A percentile compares a stretch with the other conserved stretches of the same genome.
These are phyloP conservation scores for Lepidochitona cinerea DNA, from an alignment of 2,888 invertebrate genomes.

Conservation along the genomic window DNA sequence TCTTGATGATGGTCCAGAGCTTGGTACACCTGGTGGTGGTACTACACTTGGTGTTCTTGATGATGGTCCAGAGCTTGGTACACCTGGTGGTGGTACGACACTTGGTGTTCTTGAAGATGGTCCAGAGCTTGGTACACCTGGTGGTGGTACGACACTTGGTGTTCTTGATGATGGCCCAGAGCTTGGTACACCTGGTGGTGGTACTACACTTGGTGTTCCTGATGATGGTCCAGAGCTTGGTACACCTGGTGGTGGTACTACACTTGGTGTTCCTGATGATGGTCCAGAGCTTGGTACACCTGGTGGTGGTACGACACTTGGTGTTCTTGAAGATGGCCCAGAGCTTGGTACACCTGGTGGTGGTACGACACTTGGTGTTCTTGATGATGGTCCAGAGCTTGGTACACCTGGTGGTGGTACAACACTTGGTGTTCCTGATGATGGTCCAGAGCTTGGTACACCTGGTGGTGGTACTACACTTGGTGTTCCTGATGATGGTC, in stretches of 20 bases:
- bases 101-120: neutral
- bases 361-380: neutral
- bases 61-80: neutral
- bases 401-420: neutral
- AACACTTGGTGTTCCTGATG: neutral
- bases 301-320: neutral
- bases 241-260: neutral
- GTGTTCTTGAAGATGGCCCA: neutral
- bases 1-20: neutral
- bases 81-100: neutral
- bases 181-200: neutral
- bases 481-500: neutral
- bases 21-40: neutral
- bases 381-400: neutral
- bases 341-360: neutral
- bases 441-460: neutral
- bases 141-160: neutral
- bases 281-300: neutral
- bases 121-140: neutral
- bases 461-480: neutral
- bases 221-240: neutral
- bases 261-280: neutral
- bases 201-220: neutral
- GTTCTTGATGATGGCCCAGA: neutral
- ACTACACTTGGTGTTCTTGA: neutral